A percentile compares a stretch with the other conserved stretches of the same genome.
These are phyloP conservation scores for Caranx melampygus DNA, from an alignment of 2,113 vertebrate genomes.

Conservation along the genomic window DNA sequence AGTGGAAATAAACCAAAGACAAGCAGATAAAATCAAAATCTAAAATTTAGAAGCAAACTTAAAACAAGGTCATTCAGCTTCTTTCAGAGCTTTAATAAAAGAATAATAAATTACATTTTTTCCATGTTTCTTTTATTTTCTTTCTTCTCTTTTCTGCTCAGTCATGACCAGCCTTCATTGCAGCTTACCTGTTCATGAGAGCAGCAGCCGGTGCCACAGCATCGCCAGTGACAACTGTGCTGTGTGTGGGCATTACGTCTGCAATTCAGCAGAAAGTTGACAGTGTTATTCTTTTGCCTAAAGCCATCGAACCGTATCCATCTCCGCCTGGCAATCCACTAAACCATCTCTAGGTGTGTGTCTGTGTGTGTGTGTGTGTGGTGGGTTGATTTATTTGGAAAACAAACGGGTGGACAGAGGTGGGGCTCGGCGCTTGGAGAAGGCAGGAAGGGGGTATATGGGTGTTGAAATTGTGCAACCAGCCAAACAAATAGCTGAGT, in stretches of 20 bases:
- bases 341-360: constrained; percentile 32
- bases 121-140: not conserved
- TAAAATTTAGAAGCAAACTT: constrained; percentile 11
- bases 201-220: constrained; percentile 45
- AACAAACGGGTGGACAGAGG: constrained; percentile 39
- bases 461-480: constrained; percentile 32
- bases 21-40: not conserved
- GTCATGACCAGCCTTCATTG: constrained; percentile 13
- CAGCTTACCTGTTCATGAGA: constrained; percentile 23
- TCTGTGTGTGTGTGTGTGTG: constrained; percentile 8
- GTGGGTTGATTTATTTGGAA: constrained; percentile 42
- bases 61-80: not conserved
- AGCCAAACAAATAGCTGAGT: constrained; percentile 78
- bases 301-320: constrained; percentile 53
- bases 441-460: constrained; percentile 18
- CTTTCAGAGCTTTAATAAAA: not conserved
- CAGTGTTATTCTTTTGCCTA: constrained; percentile 51
- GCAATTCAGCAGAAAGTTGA: constrained; percentile 65
- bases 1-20: not conserved
- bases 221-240: constrained; percentile 28
- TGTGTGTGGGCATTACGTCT: constrained; percentile 37
- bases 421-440: constrained; percentile 22
- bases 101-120: not conserved
- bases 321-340: constrained; percentile 30
- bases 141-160: constrained; percentile 26